phyloP scores from a whole-genome alignment of 2,797 vertebrate species.

The Epinephelus awoara region DNA sequence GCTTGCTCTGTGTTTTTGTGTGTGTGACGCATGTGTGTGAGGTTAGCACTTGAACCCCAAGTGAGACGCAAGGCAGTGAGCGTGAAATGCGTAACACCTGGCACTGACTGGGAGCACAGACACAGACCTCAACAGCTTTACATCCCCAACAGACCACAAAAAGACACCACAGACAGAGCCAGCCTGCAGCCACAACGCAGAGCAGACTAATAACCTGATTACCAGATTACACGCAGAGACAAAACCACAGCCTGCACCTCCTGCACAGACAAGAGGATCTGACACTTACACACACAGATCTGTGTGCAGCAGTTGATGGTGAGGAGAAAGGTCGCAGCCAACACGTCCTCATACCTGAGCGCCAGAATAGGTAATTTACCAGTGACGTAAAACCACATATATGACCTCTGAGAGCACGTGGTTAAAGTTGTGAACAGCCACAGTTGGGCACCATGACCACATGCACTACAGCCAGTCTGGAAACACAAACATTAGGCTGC shows the following conservation, averaged over 20 bases:
- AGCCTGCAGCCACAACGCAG: conserved; percentile 39
- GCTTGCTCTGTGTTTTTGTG: not conserved
- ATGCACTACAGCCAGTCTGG: too few species aligned
- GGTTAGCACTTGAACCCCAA: conserved; percentile 39
- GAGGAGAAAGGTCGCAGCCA: too few species aligned
- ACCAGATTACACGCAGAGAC: conserved; percentile 28
- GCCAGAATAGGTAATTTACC: too few species aligned
- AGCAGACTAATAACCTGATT: conserved; percentile 37
- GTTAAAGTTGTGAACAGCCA: too few species aligned
- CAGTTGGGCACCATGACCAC: too few species aligned
- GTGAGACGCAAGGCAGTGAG: conserved; percentile 59
- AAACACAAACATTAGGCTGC: too few species aligned
- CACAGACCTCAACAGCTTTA: conserved; percentile 45
- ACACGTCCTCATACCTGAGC: too few species aligned
- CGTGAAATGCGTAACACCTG: conserved; percentile 75
- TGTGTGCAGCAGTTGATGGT: conserved; percentile 1
- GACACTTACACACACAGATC: conserved; percentile 6
- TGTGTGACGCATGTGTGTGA: conserved; percentile 12
- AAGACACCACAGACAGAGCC: conserved; percentile 32
- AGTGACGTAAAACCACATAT: too few species aligned
- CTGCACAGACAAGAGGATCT: conserved; percentile 21
- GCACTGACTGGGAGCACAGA: conserved; percentile 48
- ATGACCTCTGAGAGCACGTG: too few species aligned
- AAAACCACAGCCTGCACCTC: conserved; percentile 13
- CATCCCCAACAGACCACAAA: conserved; percentile 36